Evolutionary conservation across 2,113 vertebrate species (phyloP).

Genomic region (Gambusia holbrooki): DNA sequence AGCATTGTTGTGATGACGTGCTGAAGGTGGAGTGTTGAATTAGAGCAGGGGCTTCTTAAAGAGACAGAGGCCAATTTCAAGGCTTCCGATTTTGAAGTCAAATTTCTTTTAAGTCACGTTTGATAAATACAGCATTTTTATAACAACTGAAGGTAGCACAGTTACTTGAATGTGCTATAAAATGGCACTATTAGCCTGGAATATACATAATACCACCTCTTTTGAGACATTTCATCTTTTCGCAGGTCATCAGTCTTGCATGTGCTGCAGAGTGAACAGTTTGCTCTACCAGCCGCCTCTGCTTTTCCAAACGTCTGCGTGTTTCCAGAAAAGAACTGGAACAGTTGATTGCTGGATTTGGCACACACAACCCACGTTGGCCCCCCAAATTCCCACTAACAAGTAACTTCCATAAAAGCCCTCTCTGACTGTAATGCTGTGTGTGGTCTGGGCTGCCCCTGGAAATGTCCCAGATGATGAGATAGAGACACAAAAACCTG

Average conservation of each 20-base stretch:
- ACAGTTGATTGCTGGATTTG: constrained; percentile 61
- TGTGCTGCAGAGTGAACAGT: constrained; percentile 14
- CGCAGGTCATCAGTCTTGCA: constrained; percentile 14
- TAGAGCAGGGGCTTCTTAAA: too few relatives aligned
- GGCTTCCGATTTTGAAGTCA: too few relatives aligned
- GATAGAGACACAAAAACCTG: constrained; percentile 65
- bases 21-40: too few relatives aligned
- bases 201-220: neutral
- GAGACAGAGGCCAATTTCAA: too few relatives aligned
- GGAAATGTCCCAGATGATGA: constrained; percentile 63
- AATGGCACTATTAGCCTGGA: too few relatives aligned
- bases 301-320: constrained; percentile 16
- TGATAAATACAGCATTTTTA: too few relatives aligned
- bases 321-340: constrained; percentile 49
- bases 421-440: constrained; percentile 58
- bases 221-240: neutral
- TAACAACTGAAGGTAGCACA: too few relatives aligned
- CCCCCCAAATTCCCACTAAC: constrained; percentile 58
- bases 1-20: too few relatives aligned
- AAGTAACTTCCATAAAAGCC: constrained; percentile 56
- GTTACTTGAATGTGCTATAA: too few relatives aligned
- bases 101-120: too few relatives aligned
- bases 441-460: constrained; percentile 68
- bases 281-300: constrained; percentile 21
- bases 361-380: constrained; percentile 50